These are phyloP conservation scores for Orthosia gothica DNA, from an alignment of 2,888 invertebrate genomes.

Conservation along the genomic window DNA sequence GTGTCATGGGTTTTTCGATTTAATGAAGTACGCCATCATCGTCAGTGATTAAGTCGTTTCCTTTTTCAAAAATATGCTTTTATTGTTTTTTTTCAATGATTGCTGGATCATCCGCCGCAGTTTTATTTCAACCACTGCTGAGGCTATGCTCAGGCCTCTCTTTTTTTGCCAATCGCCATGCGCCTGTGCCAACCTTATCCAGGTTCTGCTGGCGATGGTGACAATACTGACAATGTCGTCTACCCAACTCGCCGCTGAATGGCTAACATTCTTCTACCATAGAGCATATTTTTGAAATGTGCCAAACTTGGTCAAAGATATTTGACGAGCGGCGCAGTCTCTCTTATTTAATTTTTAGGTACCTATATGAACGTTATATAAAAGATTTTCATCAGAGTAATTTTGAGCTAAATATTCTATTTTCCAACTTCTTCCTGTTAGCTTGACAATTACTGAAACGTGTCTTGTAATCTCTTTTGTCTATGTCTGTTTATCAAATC, in stretches of 20 bases:
- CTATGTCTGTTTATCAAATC: not conserved
- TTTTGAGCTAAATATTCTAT: not conserved
- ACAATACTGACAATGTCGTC: too few relatives aligned
- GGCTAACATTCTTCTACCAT: too few relatives aligned
- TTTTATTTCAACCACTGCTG: too few relatives aligned
- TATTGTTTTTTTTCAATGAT: not conserved
- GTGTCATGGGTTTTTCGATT: conserved; percentile 9
- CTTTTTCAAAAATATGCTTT: not conserved
- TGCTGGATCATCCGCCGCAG: too few relatives aligned
- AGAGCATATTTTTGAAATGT: not conserved
- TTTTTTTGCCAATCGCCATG: too few relatives aligned
- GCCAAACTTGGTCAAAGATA: not conserved
- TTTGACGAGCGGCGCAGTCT: not conserved
- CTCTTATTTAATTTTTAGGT: not conserved
- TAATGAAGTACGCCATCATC: conserved; percentile 7
- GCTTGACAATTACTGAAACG: not conserved
- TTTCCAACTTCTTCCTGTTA: not conserved
- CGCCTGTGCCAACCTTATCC: too few relatives aligned
- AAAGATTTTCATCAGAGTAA: not conserved
- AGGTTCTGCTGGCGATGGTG: too few relatives aligned
- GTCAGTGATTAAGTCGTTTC: not conserved
- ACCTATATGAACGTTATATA: not conserved
- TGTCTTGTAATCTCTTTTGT: not conserved
- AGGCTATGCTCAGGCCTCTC: too few relatives aligned
- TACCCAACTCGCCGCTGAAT: too few relatives aligned